phyloP scores from a whole-genome alignment of 2,888 invertebrate species.

The Lordiphosa fenestrarum region DNA sequence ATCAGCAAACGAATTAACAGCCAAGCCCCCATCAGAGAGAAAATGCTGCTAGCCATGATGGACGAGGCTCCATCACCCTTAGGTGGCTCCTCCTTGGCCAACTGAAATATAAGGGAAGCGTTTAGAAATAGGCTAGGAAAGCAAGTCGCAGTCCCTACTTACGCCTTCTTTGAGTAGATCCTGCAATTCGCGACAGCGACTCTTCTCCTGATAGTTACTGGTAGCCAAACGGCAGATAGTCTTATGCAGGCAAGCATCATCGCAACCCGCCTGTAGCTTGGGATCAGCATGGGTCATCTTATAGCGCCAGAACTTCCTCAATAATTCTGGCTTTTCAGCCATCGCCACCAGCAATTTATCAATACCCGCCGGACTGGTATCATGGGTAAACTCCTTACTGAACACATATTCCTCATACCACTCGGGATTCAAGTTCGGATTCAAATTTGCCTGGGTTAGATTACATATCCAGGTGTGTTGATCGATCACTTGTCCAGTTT shows the following conservation, averaged over 20 bases:
- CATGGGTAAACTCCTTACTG: slow-evolving; percentile 84
- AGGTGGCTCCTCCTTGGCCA: slow-evolving; percentile 30
- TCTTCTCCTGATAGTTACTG: slow-evolving; percentile 55
- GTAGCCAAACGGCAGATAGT: slow-evolving; percentile 72
- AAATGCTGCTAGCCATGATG: slow-evolving; percentile 42
- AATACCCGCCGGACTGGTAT: slow-evolving; percentile 84
- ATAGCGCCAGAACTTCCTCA: slow-evolving; percentile 64
- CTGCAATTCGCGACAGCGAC: slow-evolving; percentile 68
- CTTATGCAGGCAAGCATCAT: slow-evolving; percentile 58
- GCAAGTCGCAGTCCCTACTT: slow-evolving; percentile 22
- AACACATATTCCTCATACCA: slow-evolving; percentile 91
- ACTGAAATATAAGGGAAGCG: slow-evolving; percentile 29
- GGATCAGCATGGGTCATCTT: slow-evolving; percentile 72
- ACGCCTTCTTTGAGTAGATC: slow-evolving; percentile 55
- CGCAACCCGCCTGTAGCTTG: slow-evolving; percentile 65
- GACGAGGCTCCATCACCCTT: slow-evolving; percentile 48
- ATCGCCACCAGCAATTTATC: slow-evolving; percentile 83
- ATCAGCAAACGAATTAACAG: slow-evolving; percentile 27
- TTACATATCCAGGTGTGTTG: slow-evolving; percentile 88
- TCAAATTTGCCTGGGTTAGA: slow-evolving; percentile 86
- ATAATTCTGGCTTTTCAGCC: slow-evolving; percentile 76
- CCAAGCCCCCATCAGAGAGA: slow-evolving; percentile 36
- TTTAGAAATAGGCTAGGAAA: neutral
- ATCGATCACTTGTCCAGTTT: slow-evolving; percentile 84
- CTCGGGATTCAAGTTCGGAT: slow-evolving; percentile 82